Base-by-base conservation (phyloP, 1,140 invertebrate species). In the Aphelinus certus region DNA sequence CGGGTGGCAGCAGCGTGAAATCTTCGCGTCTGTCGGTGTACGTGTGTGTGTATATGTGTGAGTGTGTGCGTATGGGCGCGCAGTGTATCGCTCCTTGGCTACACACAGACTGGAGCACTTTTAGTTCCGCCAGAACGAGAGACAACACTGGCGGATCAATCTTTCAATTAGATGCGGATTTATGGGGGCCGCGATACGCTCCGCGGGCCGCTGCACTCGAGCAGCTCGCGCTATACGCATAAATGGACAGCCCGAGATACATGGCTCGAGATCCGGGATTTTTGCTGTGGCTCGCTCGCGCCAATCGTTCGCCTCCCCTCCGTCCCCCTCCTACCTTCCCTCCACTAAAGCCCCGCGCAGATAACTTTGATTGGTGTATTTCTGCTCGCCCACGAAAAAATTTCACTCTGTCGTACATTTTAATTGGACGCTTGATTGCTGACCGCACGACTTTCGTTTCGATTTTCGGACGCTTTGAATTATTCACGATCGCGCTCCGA, bases 151-250 rank as follows among this genome's bases (percentile, higher is more conserved):
- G 65, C 57, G 69, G 77, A 78, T 81, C 80, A 77, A 79, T 83
- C 79, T 76, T 79, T 78, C 80, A 82, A 81, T 83, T 81, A 82
- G 69, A 66, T 43, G 45, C 55, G 53, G 79, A 82, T 82, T 83
- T 81, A 80, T 74, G 71, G 66, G 53, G 70, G 60, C 48, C 46
- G 70, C 61, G 66, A 75, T 74, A 66, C 74, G 73, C 62, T 67
- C 45, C 65, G 65, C 49, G 10, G 2, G 26, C 26, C 26, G 26
- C 3, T 48, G 9, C 58, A 45, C 63, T 48, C 55, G 60, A 49
- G 61, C n/a, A 26, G 26, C 26, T 48, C 62, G 42, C 46, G 46
- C 49, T 3, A 43, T 61, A 64, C 66, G 62, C 67, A 60, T 53
- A 70, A 57, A 66, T 55, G 56, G 46, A 66, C 56, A 51, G 3